Evolutionary conservation across 2,888 invertebrate species (phyloP), one percentile per base, ranked within the genome.

Genomic region (Phaedon cochleariae): DNA sequence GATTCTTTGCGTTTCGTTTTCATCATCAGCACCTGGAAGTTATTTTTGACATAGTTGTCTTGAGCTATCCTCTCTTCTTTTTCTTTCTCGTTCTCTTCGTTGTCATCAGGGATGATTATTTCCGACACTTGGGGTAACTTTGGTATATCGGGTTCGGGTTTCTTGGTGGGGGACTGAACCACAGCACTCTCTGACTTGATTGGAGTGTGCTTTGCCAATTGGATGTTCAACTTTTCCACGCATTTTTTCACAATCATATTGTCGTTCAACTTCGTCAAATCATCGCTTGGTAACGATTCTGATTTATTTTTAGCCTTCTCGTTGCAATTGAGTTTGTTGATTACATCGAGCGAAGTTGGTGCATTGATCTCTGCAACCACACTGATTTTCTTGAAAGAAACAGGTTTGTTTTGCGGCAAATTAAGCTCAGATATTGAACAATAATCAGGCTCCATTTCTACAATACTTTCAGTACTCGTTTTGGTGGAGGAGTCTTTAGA

Each of bases 361-460:
- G 77, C 69, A 62, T 82, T 81, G 26, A 81, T 80, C 71, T 83
- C 82, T 4, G 82, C 81, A 1, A 81, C 76, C 2, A 82, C 81
- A 64, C 74, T 81, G 10, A 82, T 79, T 72, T 77, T 82, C 54
- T 78, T 79, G 53, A 77, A 72, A 4, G 73, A 72, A 15, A 70
- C 67, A 31, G 63, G 73, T 64, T 76, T 76, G 55, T 67, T 75
- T 18, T 78, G 79, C 3, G 84, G 84, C 46, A 84, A 72, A 86
- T 89, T 89, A 83, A 91, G 86, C 85, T 91, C 91, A 72, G 91
- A 90, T 83, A 91, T 91, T 78, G 91, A 91, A 82, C 91, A 91
- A 85, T 91, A 91, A 83, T 91, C 91, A 69, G 91, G 91, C 82
- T 91, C 91, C 68, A 82, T 81, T 62, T 83, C 84, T 1, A 79